Evolutionary conservation across 1,140 invertebrate genomes (phyloP).

Genomic region (Drosophila nasuta): DNA sequence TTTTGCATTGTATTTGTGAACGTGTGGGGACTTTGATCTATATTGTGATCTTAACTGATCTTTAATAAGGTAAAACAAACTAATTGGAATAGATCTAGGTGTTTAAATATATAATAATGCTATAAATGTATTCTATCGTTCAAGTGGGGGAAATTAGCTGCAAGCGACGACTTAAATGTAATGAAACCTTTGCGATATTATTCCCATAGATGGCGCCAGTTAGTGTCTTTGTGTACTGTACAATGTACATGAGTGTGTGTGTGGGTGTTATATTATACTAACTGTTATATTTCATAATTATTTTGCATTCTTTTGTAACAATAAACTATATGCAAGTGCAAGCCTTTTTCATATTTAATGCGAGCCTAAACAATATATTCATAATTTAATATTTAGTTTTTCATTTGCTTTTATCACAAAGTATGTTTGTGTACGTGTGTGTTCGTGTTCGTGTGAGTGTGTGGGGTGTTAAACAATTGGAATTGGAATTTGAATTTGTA

Average conservation of each 20-base stretch:
- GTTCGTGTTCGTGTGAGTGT: constrained; percentile 25
- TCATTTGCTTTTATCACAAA: constrained; percentile 45
- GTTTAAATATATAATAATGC: constrained; percentile 6
- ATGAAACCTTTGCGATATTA: constrained; percentile 69
- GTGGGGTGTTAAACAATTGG: constrained; percentile 37
- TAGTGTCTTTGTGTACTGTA: background rate
- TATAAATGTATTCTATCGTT: constrained; percentile 2
- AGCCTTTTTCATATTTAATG: constrained; percentile 50
- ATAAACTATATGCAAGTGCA: constrained; percentile 56
- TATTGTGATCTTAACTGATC: constrained; percentile 7
- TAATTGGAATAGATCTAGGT: constrained; percentile 9
- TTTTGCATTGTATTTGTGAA: background rate
- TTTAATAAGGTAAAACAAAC: constrained; percentile 16
- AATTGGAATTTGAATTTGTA: constrained; percentile 26
- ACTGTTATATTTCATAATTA: constrained; percentile 7
- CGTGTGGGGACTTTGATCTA: background rate
- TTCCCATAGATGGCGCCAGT: constrained; percentile 12
- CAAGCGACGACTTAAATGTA: constrained; percentile 61
- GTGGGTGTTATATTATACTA: background rate
- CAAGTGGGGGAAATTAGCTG: constrained; percentile 48
- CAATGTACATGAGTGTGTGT: constrained; percentile 1
- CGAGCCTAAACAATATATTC: constrained; percentile 54
- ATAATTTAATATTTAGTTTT: constrained; percentile 16
- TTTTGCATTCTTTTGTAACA: constrained; percentile 1
- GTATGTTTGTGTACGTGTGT: constrained; percentile 24